Evolutionary conservation across 2,113 vertebrate species (phyloP).

Genomic region (Bubo bubo): DNA sequence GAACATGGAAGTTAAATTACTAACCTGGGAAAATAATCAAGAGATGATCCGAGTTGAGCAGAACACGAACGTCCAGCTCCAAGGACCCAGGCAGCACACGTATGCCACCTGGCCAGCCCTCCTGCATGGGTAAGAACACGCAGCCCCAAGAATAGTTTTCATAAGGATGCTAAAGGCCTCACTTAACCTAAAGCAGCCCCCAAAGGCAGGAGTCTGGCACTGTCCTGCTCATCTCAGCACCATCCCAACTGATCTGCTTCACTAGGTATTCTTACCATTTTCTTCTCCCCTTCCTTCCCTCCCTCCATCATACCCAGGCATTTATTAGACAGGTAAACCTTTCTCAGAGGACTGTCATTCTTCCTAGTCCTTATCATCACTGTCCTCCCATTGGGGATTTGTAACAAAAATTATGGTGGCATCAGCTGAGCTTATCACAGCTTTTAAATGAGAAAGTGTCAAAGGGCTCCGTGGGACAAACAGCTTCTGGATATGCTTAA

Average conservation of each 20-base stretch:
- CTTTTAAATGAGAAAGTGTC: neutral
- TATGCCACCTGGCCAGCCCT: neutral
- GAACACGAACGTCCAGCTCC: neutral
- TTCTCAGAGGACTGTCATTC: neutral
- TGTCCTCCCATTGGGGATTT: neutral
- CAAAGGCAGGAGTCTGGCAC: neutral
- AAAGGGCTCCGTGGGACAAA: neutral
- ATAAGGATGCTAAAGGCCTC: neutral
- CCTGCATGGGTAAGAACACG: neutral
- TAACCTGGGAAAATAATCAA: constrained; percentile 34
- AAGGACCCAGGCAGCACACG: neutral
- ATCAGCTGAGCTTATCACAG: neutral
- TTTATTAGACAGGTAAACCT: neutral
- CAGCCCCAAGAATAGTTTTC: neutral
- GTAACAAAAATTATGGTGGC: neutral
- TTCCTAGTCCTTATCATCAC: neutral
- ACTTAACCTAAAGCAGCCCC: neutral
- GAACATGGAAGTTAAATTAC: constrained; percentile 9
- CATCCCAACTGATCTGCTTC: neutral
- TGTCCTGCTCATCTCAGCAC: neutral
- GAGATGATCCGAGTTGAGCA: neutral
- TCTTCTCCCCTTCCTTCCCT: neutral
- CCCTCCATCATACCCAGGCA: neutral
- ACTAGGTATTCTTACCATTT: neutral
- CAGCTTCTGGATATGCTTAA: neutral